Evolutionary conservation across 2,113 vertebrate genomes (phyloP), one percentile per base, ranked within the genome.

Genomic region (Poeciliopsis occidentalis): DNA sequence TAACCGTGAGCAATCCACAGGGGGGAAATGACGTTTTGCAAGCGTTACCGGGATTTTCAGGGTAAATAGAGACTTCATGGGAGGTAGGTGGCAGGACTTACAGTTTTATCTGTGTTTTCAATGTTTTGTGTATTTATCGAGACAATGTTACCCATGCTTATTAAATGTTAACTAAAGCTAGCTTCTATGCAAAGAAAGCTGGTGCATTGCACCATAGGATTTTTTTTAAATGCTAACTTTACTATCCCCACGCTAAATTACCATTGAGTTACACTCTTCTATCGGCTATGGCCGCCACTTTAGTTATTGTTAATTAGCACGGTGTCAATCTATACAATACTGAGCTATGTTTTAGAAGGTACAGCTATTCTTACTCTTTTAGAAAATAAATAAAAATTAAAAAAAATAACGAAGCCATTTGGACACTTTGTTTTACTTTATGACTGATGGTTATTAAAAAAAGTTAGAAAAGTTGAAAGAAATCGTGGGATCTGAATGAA

Each of bases 41-140:
- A 86, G 82, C 80, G 71, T 86, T 89, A 76, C 92, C 85, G 89
- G 90, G 88, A 87, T 2, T 80, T 89, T 80, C 32, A 22, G 32
- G 39, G 41, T 26, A 54, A 68, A 3, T 65, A 34, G 17, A 32
- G 26, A 12, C 27, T 64, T 2, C n/a, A 13, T 2, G 68, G 66
- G 75, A 85, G 76, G 82, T 81, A 60, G 69, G 76, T 85, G 10
- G 0, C 4, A 12, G 32, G 4, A 0, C 6, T 11, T 17, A 1
- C n/a, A 10, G 13, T 63, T 70, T 26, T 27, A 3, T 10, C 1
- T 44, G 7, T 29, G 12, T 29, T 2, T 0, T 19, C 4, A 37
- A 7, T 17, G 51, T 60, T 72, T 19, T 47, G 30, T 19, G n/a
- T 19, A 39, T 3, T 57, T 5, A 63, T 13, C 12, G 61, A 61